Percentiles rank a stretch among this genome's conserved stretches.
Evolutionary conservation across 1,140 invertebrate species (phyloP).

Genomic region (Zaprionus gabonicus): DNA sequence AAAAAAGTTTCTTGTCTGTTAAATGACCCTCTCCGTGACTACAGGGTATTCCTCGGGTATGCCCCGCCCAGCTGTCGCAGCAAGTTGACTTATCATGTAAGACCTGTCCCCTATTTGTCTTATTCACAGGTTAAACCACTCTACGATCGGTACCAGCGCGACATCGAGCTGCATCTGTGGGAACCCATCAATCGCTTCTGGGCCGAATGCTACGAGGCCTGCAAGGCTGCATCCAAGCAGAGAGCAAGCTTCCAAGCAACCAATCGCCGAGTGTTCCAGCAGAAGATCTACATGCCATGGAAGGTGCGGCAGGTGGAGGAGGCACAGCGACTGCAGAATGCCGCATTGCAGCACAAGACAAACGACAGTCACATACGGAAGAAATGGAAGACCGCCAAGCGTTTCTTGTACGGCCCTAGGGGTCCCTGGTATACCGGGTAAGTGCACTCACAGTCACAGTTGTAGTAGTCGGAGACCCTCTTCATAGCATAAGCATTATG

Average conservation of each 20-base stretch:
- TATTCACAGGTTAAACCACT: conserved; percentile 84
- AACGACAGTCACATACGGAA: conserved; percentile 85
- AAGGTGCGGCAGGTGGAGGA: conserved; percentile 85
- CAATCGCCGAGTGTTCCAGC: conserved; percentile 87
- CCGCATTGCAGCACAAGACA: conserved; percentile 85
- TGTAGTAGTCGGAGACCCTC: not conserved
- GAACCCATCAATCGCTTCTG: conserved; percentile 87
- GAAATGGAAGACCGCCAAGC: conserved; percentile 86
- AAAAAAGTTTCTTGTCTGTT: not conserved
- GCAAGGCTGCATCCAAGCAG: conserved; percentile 86
- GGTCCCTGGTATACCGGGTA: conserved; percentile 87
- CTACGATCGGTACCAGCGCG: conserved; percentile 85
- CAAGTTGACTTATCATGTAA: not conserved
- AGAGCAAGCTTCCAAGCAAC: conserved; percentile 86
- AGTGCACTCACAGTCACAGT: conserved; percentile 50
- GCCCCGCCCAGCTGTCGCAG: conserved; percentile 21
- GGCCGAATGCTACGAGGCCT: conserved; percentile 87
- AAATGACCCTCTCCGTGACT: not conserved
- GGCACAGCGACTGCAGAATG: conserved; percentile 85
- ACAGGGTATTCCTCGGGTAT: conserved; percentile 11
- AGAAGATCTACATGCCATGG: conserved; percentile 86
- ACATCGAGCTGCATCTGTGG: conserved; percentile 84
- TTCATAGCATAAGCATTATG: conserved; percentile 48
- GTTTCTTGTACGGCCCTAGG: conserved; percentile 86
- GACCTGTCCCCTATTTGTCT: conserved; percentile 12